Percentiles rank a stretch among this genome's conserved stretches.
Conservation (phyloP, 2,113 vertebrate species). For the Desmodus rotundus region DNA sequence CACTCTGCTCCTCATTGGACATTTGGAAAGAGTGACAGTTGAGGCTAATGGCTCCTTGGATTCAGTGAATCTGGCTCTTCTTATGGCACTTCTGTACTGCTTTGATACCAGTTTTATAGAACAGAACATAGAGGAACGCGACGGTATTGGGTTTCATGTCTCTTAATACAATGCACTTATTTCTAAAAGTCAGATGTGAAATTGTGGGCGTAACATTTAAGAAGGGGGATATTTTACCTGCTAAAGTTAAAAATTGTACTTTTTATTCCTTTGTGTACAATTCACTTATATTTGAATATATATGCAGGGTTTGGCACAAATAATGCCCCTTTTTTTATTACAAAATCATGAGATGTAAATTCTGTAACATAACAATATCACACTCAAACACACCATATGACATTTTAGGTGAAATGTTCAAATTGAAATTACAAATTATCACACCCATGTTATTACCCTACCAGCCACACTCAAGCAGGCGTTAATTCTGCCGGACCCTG, state of each 20-base stretch:
- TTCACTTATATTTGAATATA: background rate
- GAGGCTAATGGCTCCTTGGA: constrained; percentile 94
- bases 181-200: background rate
- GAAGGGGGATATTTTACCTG: background rate
- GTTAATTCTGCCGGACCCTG: no score
- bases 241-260: background rate
- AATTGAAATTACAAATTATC: no score
- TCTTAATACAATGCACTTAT: background rate
- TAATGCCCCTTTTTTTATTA: no score
- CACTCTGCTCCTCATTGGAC: constrained; percentile 91
- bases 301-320: no score
- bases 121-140: constrained; percentile 92
- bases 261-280: background rate
- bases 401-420: no score
- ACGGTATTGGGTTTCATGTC: constrained; percentile 82
- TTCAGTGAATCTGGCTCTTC: constrained; percentile 90
- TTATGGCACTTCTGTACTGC: constrained; percentile 97
- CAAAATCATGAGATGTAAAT: no score
- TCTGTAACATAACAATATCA: no score
- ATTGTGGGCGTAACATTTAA: background rate
- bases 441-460: no score
- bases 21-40: constrained; percentile 91
- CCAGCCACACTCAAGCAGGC: no score
- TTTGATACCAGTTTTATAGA: constrained; percentile 96
- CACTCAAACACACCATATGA: no score